Percentiles rank a stretch among this genome's conserved stretches.
Evolutionary conservation across 2,797 vertebrate genomes (phyloP).

Genomic region (Thunnus albacares): DNA sequence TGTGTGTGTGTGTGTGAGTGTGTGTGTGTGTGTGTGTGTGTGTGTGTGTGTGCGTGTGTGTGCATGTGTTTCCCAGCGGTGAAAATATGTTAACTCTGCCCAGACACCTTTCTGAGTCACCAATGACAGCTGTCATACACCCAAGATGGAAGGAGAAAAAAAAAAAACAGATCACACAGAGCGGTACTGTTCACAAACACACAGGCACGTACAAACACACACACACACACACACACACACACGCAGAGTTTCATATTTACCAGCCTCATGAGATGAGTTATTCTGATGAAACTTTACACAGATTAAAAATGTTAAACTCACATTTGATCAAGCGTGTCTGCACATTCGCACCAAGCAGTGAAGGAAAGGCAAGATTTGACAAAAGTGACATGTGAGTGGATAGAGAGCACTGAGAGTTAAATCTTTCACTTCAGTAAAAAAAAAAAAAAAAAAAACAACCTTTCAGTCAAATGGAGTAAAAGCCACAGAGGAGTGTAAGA

Average conservation of each 20-base stretch:
- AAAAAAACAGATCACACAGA: constrained; percentile 64
- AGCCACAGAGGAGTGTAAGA: constrained; percentile 64
- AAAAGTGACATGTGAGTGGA: constrained; percentile 80
- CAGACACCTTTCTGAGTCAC: constrained; percentile 81
- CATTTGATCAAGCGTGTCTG: constrained; percentile 82
- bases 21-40: constrained; percentile 35
- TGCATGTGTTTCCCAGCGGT: constrained; percentile 67
- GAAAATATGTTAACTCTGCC: constrained; percentile 75
- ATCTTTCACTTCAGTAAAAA: constrained; percentile 73
- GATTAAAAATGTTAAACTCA: constrained; percentile 84
- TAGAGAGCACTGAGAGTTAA: constrained; percentile 76
- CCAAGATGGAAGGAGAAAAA: constrained; percentile 65
- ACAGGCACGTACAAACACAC: constrained; percentile 45
- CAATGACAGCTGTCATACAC: constrained; percentile 83
- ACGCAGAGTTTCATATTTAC: constrained; percentile 71
- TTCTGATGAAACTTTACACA: constrained; percentile 81
- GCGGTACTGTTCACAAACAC: constrained; percentile 58
- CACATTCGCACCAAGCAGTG: constrained; percentile 62
- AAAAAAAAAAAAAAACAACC: constrained; percentile 55
- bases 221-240: constrained; percentile 34
- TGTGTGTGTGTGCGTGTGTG: constrained; percentile 17
- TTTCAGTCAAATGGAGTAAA: constrained; percentile 73
- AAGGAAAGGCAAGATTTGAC: constrained; percentile 77
- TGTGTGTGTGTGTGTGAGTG: constrained; percentile 19
- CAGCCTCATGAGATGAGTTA: constrained; percentile 75